Percentiles rank a stretch among this genome's conserved stretches.
Conservation (phyloP, 2,113 vertebrate genomes). For the Gallinago jamesoni region DNA sequence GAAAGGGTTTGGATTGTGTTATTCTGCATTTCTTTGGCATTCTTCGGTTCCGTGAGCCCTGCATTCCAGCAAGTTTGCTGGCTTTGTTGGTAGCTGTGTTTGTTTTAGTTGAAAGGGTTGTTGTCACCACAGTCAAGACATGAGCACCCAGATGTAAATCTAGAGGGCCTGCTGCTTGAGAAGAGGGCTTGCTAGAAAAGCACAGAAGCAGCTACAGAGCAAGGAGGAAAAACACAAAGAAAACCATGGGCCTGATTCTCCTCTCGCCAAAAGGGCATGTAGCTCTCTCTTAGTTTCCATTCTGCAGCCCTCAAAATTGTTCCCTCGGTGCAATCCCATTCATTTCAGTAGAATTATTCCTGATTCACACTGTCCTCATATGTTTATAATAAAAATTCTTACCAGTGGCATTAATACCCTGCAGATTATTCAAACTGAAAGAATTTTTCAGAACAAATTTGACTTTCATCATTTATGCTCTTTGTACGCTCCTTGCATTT, state of each 20-base stretch:
- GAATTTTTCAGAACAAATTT: slow-evolving; percentile 31
- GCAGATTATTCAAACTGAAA: slow-evolving; percentile 38
- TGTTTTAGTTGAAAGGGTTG: not conserved
- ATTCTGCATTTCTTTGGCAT: not conserved
- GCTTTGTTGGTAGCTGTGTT: not conserved
- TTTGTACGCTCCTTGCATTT: slow-evolving; percentile 16
- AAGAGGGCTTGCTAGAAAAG: not conserved
- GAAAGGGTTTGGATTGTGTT: not conserved
- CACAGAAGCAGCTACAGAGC: not conserved
- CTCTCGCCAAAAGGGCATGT: not conserved
- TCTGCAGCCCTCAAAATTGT: slow-evolving; percentile 34
- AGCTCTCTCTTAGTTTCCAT: not conserved
- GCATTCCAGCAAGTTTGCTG: not conserved
- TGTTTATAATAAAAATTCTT: slow-evolving; percentile 61
- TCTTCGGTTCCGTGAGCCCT: not conserved
- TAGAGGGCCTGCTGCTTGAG: not conserved
- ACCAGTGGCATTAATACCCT: slow-evolving; percentile 12
- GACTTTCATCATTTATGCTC: slow-evolving; percentile 26
- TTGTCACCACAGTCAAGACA: not conserved
- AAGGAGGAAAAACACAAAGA: not conserved
- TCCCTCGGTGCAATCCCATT: not conserved
- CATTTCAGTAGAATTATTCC: slow-evolving; percentile 29
- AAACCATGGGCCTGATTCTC: not conserved
- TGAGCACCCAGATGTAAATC: not conserved
- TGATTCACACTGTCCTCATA: slow-evolving; percentile 38